phyloP scores from a whole-genome alignment of 2,113 vertebrate species.

The Nyctereutes procyonoides region DNA sequence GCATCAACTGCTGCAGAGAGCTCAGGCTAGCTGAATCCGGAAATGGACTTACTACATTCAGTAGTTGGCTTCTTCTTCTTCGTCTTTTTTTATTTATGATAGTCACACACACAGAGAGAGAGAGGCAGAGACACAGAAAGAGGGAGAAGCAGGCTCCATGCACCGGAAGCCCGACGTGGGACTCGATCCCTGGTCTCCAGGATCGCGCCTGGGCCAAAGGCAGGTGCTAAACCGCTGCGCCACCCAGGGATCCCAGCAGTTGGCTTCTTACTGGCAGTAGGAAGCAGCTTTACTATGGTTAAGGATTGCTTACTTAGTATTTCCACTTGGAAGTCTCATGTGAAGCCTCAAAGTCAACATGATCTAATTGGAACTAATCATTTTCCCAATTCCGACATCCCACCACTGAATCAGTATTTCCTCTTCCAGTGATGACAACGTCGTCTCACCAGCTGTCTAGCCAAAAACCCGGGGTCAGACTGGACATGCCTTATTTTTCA shows the following conservation, averaged over 20 bases:
- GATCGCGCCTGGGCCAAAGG: too few species aligned
- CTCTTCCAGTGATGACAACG: not conserved
- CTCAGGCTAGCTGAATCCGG: not conserved
- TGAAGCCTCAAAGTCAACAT: not conserved
- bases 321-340: not conserved
- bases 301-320: not conserved
- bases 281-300: not conserved
- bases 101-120: too few species aligned
- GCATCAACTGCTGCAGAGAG: not conserved
- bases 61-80: not conserved
- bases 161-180: too few species aligned
- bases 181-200: too few species aligned
- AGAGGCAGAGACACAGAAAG: too few species aligned
- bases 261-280: not conserved
- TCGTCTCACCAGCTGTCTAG: not conserved
- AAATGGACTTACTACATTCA: not conserved
- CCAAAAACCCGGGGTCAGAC: not conserved
- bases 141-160: too few species aligned
- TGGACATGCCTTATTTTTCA: not conserved
- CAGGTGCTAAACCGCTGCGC: too few species aligned
- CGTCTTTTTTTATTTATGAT: too few species aligned
- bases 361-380: not conserved
- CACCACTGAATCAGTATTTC: not conserved
- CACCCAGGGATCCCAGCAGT: not conserved
- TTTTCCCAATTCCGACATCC: not conserved